Percentiles rank a stretch among this genome's conserved stretches.
Evolutionary conservation across 2,797 vertebrate species (phyloP).

Genomic region (Molossus alvarezi): DNA sequence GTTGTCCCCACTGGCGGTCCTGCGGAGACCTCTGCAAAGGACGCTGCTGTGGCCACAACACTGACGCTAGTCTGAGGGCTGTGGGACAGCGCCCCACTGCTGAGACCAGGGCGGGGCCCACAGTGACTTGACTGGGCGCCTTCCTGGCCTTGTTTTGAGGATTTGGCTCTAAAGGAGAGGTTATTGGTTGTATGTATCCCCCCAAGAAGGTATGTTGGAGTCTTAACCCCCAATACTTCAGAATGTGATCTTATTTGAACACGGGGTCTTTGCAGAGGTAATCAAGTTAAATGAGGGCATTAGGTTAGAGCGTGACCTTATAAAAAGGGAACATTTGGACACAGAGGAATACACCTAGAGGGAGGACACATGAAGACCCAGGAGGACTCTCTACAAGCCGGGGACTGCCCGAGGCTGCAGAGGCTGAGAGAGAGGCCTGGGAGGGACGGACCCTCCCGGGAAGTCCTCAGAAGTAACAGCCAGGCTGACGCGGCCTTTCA

Average conservation of each 20-base stretch:
- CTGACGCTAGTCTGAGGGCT: not conserved
- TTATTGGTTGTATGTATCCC: not conserved
- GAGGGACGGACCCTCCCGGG: too few species aligned
- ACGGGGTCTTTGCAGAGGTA: not conserved
- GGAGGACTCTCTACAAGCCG: not conserved
- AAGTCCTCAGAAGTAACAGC: not conserved
- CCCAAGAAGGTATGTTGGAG: not conserved
- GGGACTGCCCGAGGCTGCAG: not conserved
- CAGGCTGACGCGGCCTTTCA: not conserved
- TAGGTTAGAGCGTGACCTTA: not conserved
- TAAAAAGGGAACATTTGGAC: not conserved
- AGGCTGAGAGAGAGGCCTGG: not conserved
- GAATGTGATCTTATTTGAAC: not conserved
- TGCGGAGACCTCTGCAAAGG: not conserved
- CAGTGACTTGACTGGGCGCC: not conserved
- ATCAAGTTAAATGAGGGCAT: not conserved
- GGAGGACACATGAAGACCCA: not conserved
- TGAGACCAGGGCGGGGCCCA: fast-evolving
- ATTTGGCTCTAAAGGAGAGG: not conserved
- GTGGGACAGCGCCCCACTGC: fast-evolving
- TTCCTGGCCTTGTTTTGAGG: not conserved
- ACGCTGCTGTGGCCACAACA: too few species aligned
- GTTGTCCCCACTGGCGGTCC: too few species aligned
- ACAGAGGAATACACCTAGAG: not conserved
- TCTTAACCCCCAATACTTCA: not conserved